A percentile compares a stretch with the other conserved stretches of the same genome.
Conservation (phyloP, 2,888 invertebrate genomes). For the Morpho achilles region DNA sequence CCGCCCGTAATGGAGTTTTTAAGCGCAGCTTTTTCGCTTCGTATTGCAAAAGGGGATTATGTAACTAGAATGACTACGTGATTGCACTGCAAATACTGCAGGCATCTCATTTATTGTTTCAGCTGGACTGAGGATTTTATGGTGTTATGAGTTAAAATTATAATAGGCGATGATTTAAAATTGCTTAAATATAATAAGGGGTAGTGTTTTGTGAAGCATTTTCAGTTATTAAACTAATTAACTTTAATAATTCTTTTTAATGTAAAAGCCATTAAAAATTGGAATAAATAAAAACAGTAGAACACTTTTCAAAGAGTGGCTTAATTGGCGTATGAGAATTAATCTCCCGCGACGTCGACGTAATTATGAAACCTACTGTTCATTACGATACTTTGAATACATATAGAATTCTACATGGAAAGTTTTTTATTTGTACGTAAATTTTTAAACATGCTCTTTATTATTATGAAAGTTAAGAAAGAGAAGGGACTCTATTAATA, state of each 20-base stretch:
- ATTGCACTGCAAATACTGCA: slow-evolving; percentile 55
- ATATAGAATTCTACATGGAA: slow-evolving; percentile 1
- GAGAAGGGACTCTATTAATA: too few species aligned
- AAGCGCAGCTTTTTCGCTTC: slow-evolving; percentile 60
- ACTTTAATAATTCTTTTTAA: too few species aligned
- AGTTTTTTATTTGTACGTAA: background rate
- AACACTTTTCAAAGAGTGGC: background rate
- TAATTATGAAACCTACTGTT: too few species aligned
- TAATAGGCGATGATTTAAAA: slow-evolving; percentile 4
- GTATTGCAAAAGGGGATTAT: slow-evolving; percentile 55
- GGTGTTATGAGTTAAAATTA: slow-evolving; percentile 23
- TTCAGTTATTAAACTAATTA: too few species aligned
- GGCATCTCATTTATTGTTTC: slow-evolving; percentile 49
- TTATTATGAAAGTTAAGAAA: too few species aligned
- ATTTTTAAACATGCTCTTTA: too few species aligned
- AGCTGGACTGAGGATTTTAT: slow-evolving; percentile 33
- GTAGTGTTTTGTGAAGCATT: too few species aligned
- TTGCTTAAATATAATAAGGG: background rate
- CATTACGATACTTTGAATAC: background rate
- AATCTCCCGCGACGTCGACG: too few species aligned
- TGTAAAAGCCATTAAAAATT: too few species aligned
- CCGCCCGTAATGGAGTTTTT: slow-evolving; percentile 68
- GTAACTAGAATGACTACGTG: slow-evolving; percentile 56
- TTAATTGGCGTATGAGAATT: too few species aligned
- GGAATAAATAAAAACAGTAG: too few species aligned